These are phyloP conservation scores for Phania funesta DNA, from an alignment of 2,888 invertebrate species.

Conservation along the genomic window DNA sequence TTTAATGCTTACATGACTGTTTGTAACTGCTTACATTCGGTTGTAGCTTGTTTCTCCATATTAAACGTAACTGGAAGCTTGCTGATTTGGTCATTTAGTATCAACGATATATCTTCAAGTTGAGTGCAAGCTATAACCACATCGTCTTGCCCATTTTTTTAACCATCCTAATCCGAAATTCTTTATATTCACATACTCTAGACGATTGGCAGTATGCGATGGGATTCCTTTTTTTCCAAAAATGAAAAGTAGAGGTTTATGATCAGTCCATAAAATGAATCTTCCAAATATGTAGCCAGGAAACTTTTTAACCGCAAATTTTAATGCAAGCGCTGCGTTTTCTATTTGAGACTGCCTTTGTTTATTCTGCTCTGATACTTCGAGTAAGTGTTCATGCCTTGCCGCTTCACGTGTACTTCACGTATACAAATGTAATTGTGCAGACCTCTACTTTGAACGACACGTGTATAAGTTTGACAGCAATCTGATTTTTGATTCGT, in stretches of 20 bases:
- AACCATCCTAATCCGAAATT: not conserved
- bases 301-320: constrained; percentile 28
- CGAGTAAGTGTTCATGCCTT: too few relatives aligned
- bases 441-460: too few relatives aligned
- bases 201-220: not conserved
- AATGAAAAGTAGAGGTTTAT: constrained; percentile 29
- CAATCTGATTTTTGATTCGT: too few relatives aligned
- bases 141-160: not conserved
- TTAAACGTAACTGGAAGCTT: not conserved
- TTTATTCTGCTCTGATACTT: constrained; percentile 44
- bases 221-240: not conserved
- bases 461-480: too few relatives aligned
- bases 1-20: too few relatives aligned
- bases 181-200: not conserved
- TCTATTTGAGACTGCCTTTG: too few relatives aligned
- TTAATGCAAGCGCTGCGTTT: too few relatives aligned
- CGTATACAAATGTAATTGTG: too few relatives aligned
- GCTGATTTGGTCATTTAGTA: not conserved
- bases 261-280: constrained; percentile 46
- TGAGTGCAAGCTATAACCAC: not conserved
- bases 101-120: not conserved
- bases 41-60: too few relatives aligned
- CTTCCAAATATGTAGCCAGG: constrained; percentile 56
- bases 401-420: too few relatives aligned
- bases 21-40: too few relatives aligned